phyloP scores from a whole-genome alignment of 2,113 vertebrate species.

The Lepus timidus region DNA sequence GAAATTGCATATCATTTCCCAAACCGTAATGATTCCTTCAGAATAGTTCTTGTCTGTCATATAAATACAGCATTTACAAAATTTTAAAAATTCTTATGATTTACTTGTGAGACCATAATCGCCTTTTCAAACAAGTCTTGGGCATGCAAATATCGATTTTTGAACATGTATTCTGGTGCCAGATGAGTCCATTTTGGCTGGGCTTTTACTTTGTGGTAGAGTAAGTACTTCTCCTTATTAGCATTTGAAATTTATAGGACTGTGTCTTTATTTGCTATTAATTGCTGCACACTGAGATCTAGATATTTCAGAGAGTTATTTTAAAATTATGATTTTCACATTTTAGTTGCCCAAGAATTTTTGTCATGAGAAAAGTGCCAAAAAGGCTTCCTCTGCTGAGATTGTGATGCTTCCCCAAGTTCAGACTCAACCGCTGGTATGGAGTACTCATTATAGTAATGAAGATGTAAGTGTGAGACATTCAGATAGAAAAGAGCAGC shows the following conservation, averaged over 20 bases:
- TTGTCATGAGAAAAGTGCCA: constrained; percentile 42
- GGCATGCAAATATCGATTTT: constrained; percentile 80
- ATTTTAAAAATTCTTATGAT: constrained; percentile 84
- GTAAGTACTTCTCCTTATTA: constrained; percentile 63
- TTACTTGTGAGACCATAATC: constrained; percentile 83
- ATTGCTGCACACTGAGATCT: constrained; percentile 53
- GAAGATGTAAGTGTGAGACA: background rate
- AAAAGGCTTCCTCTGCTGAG: constrained; percentile 37
- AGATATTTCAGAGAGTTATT: constrained; percentile 46
- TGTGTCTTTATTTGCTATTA: constrained; percentile 54
- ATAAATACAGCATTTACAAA: constrained; percentile 86
- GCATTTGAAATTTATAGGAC: constrained; percentile 50
- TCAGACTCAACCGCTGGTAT: constrained; percentile 33
- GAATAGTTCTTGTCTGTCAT: constrained; percentile 85
- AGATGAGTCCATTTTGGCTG: constrained; percentile 47
- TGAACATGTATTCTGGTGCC: constrained; percentile 70
- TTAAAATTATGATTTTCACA: constrained; percentile 54
- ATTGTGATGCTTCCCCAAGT: constrained; percentile 47
- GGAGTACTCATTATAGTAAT: background rate
- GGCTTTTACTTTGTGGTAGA: constrained; percentile 59
- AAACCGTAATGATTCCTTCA: constrained; percentile 85
- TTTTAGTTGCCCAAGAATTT: constrained; percentile 59
- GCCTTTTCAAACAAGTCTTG: constrained; percentile 81
- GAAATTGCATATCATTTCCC: constrained; percentile 87
- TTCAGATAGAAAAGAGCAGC: background rate